phyloP scores from a whole-genome alignment of 2,888 invertebrate genomes.

The Cephus spinipes region DNA sequence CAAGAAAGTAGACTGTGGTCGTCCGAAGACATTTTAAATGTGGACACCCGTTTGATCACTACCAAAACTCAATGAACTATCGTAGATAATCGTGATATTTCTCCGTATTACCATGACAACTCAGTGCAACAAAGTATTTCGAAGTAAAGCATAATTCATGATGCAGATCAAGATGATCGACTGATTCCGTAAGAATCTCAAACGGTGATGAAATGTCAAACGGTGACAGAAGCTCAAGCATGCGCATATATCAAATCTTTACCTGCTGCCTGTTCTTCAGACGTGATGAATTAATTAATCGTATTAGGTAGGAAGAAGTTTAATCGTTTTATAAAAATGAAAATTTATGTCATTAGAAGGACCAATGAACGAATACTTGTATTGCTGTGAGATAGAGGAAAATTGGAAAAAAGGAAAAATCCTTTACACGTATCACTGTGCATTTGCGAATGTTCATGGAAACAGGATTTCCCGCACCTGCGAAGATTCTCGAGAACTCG shows the following conservation, averaged over 20 bases:
- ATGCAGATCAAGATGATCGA: neutral
- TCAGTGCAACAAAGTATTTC: constrained; percentile 6
- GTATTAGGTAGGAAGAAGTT: neutral
- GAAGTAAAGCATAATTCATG: neutral
- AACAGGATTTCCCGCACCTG: neutral
- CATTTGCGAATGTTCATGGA: neutral
- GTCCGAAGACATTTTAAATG: neutral
- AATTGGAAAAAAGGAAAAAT: neutral
- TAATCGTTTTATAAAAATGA: neutral
- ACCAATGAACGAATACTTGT: neutral
- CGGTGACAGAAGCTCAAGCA: neutral
- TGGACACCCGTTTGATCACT: neutral
- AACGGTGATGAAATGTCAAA: neutral
- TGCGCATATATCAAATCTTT: neutral
- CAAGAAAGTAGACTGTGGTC: neutral
- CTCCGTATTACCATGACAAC: constrained; percentile 7
- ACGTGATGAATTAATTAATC: neutral
- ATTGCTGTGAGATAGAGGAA: neutral
- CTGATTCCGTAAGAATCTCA: constrained; percentile 1
- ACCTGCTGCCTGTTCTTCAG: neutral
- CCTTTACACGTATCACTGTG: neutral
- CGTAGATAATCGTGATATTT: neutral
- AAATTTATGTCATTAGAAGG: constrained; percentile 16
- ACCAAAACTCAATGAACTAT: neutral
- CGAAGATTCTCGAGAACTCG: neutral